These are phyloP conservation scores for Macroramphosus scolopax DNA, from an alignment of 2,797 vertebrate species.

Conservation along the genomic window DNA sequence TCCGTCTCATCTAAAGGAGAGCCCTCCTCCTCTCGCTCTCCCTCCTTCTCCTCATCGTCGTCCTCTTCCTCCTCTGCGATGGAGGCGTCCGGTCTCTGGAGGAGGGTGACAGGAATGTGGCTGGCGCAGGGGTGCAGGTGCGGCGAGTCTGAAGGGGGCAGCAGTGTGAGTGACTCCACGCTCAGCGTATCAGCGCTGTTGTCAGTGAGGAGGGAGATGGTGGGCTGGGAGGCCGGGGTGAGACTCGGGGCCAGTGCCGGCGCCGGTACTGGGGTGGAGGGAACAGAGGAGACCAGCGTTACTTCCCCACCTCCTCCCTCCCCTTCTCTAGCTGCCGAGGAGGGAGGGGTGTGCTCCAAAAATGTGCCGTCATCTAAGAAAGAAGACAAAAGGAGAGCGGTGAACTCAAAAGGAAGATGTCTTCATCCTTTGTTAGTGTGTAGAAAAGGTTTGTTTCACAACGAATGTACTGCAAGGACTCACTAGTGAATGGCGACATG, in stretches of 20 bases:
- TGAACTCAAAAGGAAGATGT: no score
- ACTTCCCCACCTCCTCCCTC: conserved; percentile 47
- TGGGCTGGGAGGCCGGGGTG: conserved; percentile 91
- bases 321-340: conserved; percentile 60
- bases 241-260: conserved; percentile 89
- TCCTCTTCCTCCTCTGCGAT: conserved; percentile 60
- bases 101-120: conserved; percentile 26
- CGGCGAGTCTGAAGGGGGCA: conserved; percentile 86
- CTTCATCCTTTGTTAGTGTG: no score
- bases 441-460: no score
- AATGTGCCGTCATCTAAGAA: conserved; percentile 73
- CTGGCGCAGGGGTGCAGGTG: conserved; percentile 81
- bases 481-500: no score
- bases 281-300: conserved; percentile 38
- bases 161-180: conserved; percentile 89
- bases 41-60: conserved; percentile 9
- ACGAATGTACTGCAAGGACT: no score
- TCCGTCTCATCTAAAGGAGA: conserved; percentile 39
- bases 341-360: conserved; percentile 74
- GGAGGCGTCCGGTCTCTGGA: conserved; percentile 38
- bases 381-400: no score
- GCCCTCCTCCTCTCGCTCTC: conserved; percentile 29
- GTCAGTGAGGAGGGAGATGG: conserved; percentile 90
- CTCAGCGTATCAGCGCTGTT: conserved; percentile 81
- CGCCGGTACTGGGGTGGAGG: conserved; percentile 57